Conservation (phyloP, 2,113 vertebrate genomes). For the Mesembrinibis cayennensis region DNA sequence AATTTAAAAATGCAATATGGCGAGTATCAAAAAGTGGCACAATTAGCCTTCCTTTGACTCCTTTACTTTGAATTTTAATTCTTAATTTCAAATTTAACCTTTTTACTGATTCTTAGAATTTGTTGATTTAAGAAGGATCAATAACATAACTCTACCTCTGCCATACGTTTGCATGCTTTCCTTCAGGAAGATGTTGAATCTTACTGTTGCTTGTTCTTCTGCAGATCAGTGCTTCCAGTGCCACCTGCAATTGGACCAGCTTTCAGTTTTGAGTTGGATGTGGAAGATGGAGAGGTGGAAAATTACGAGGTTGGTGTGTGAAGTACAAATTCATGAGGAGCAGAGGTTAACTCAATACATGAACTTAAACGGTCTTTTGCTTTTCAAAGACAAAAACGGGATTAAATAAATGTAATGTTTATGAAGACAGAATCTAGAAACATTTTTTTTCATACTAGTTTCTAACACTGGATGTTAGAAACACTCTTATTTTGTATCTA, state of each 20-base stretch:
- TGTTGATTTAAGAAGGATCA: not conserved
- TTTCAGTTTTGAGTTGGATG: slow-evolving; percentile 91
- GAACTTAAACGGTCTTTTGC: not conserved
- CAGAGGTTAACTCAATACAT: not conserved
- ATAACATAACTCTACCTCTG: not conserved
- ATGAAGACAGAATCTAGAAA: not conserved
- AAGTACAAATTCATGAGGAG: slow-evolving; percentile 75
- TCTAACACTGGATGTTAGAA: not conserved
- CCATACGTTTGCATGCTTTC: not conserved
- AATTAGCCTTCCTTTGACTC: not conserved
- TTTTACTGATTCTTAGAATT: not conserved
- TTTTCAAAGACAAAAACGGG: not conserved
- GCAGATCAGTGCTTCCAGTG: slow-evolving; percentile 94
- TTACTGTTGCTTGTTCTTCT: slow-evolving; percentile 86
- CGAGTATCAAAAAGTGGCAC: not conserved
- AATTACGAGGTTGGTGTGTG: slow-evolving; percentile 89
- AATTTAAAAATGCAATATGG: not conserved
- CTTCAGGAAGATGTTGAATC: slow-evolving; percentile 82
- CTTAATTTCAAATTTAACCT: not conserved
- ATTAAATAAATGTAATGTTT: not conserved
- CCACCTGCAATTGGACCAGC: slow-evolving; percentile 88
- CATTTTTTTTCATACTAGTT: not conserved
- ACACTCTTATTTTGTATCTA: not conserved
- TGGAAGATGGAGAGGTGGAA: slow-evolving; percentile 94
- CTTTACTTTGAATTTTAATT: not conserved